Base-by-base conservation (phyloP, 2,113 vertebrate species). In the Riparia riparia region DNA sequence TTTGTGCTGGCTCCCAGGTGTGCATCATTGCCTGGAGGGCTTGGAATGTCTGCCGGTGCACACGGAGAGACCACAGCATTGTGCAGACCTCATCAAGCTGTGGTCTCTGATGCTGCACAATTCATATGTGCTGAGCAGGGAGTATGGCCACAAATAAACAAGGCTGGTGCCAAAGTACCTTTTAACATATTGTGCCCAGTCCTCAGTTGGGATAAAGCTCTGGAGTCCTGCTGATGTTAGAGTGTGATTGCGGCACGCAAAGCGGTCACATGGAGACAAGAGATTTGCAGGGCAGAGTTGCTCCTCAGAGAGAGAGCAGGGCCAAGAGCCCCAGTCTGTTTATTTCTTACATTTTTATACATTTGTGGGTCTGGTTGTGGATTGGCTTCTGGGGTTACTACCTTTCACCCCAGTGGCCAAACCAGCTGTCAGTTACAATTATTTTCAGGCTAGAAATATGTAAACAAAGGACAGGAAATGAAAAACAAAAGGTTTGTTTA, bases 31-130 rank as follows among this genome's bases (percentile, higher is more conserved):
- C 58, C 79, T 4, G 1, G 32, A 50, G 65, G 53, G 47, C 8
- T 41, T 76, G 58, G 71, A 84, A 45, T 17, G 47, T 85, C 64
- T 0, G 1, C 15, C 1, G 0, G 1, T 1, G 10, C 1, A 5
- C 63, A 20, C 3, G 6, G 51, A 51, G 63, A 83, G 51, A 37
- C 20, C 5, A 3, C 0, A 14, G 81, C 6, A 5, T 14, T 5
- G 6, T 70, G 60, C 54, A 64, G 54, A 74, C 32, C 81, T 81
- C 1, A 2, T 51, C 69, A 51, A 19, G 44, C 79, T 95, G 58
- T 53, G 34, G 20, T 72, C 45, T 80, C 16, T 65, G 47, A 45
- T 87, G 90, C 74, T 82, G 78, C 74, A 57, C 28, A 37, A 12
- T n/a, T 79, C 21, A 3, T 69, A 29, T 45, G 74, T 53, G 53